Conservation (phyloP, 2,888 invertebrate species). For the Lypha dubia region DNA sequence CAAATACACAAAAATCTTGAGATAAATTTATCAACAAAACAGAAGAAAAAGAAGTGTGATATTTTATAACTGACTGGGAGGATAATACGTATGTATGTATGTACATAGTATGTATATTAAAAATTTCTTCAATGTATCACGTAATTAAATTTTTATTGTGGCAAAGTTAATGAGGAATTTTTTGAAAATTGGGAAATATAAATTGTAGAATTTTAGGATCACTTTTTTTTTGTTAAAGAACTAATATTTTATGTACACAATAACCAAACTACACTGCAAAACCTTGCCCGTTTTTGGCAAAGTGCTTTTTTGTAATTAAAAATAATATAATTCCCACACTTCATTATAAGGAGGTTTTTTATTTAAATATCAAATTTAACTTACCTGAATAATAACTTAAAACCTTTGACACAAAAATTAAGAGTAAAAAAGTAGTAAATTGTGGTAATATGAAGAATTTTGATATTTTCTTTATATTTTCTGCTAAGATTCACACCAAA, state of each 20-base stretch:
- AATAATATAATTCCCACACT: conserved; percentile 54
- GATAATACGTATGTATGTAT: too few relatives aligned
- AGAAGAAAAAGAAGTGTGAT: neutral
- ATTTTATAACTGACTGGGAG: neutral
- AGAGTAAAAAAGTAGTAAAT: conserved; percentile 53
- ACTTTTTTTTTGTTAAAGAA: neutral
- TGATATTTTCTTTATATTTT: conserved; percentile 37
- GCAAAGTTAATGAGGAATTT: neutral
- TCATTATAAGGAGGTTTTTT: neutral
- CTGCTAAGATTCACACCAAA: conserved; percentile 56
- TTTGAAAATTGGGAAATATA: neutral
- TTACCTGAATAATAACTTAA: conserved; percentile 51
- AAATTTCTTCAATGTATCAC: conserved; percentile 17
- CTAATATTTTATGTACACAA: conserved; percentile 10
- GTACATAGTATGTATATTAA: too few relatives aligned
- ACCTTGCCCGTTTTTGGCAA: neutral
- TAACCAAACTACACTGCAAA: neutral
- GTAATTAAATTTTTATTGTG: neutral
- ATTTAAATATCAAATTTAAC: conserved; percentile 9
- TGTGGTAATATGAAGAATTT: conserved; percentile 24
- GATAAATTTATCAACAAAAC: conserved; percentile 35
- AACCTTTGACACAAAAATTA: conserved; percentile 35
- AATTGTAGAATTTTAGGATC: neutral
- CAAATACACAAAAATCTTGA: conserved; percentile 30
- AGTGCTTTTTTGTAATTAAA: conserved; percentile 26